Conservation (phyloP, 2,113 vertebrate species). For the Laterallus jamaicensis region DNA sequence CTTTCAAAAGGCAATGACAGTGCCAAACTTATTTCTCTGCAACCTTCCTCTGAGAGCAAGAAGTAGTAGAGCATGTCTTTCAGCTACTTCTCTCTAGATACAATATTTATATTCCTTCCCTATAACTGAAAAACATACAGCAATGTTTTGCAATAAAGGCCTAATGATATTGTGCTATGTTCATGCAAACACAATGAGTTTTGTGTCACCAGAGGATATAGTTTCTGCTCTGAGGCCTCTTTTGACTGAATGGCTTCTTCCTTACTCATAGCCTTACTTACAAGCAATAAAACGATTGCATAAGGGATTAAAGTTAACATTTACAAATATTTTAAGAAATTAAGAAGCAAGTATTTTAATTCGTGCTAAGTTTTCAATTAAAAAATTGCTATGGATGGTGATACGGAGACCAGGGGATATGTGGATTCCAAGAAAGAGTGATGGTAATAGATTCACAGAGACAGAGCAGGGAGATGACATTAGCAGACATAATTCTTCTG, state of each 20-base stretch:
- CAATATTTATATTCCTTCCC: background rate
- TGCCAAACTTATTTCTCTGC: background rate
- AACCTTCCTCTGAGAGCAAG: background rate
- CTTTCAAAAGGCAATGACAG: background rate
- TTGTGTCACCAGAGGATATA: background rate
- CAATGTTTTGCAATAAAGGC: background rate
- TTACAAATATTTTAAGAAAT: background rate
- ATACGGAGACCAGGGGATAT: background rate
- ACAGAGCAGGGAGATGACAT: background rate
- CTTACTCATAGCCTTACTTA: background rate
- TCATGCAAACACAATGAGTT: background rate
- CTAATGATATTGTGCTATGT: background rate
- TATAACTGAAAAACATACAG: background rate
- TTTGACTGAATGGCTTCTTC: background rate
- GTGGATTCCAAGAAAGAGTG: background rate
- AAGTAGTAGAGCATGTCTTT: background rate
- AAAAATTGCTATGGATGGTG: background rate
- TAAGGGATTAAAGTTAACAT: background rate
- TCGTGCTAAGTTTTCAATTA: background rate
- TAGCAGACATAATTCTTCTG: background rate
- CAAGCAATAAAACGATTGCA: background rate
- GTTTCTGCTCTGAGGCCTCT: background rate
- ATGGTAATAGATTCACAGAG: background rate
- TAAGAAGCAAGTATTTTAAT: background rate
- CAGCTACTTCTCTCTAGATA: background rate